A percentile compares a stretch with the other conserved stretches of the same genome.
Evolutionary conservation across 1,140 invertebrate species (phyloP).

Genomic region (Lordiphosa clarofinis): DNA sequence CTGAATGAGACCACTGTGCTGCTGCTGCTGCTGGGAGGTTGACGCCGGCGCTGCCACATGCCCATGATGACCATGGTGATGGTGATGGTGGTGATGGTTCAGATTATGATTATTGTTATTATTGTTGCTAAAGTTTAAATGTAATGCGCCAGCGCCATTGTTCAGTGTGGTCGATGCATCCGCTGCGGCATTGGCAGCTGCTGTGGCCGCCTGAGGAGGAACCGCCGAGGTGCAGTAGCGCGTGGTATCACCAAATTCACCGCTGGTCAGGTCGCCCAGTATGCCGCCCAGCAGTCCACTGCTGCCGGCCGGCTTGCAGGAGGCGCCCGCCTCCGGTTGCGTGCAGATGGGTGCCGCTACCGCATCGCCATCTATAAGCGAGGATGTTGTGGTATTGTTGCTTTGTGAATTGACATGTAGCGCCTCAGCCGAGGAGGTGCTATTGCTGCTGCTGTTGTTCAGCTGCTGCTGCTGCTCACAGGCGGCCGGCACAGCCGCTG

Average conservation of each 20-base stretch:
- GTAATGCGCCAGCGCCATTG: conserved; percentile 66
- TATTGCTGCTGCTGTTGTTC: conserved; percentile 52
- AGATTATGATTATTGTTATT: conserved; percentile 73
- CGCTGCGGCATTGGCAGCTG: conserved; percentile 10
- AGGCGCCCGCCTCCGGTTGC: conserved; percentile 67
- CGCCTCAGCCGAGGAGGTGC: conserved; percentile 49
- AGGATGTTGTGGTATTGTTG: conserved; percentile 46
- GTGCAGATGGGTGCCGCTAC: conserved; percentile 72
- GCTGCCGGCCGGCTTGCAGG: conserved; percentile 61
- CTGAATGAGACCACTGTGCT: conserved; percentile 70
- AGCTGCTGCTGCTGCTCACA: conserved; percentile 30
- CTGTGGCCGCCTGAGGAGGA: conserved; percentile 41
- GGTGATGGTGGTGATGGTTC: conserved; percentile 62
- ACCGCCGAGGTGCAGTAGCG: conserved; percentile 77
- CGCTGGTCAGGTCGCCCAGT: conserved; percentile 71
- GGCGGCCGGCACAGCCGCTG: conserved; percentile 15
- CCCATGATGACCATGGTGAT: conserved; percentile 26
- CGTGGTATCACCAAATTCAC: conserved; percentile 78
- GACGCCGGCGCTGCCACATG: conserved; percentile 27
- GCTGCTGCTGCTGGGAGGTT: conserved; percentile 37
- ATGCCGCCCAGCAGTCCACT: conserved; percentile 70
- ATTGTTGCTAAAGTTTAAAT: conserved; percentile 78
- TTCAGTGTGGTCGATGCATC: conserved; percentile 34
- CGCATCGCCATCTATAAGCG: conserved; percentile 72
- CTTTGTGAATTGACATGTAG: conserved; percentile 66